Evolutionary conservation across 35 echinoderm and acorn worm species (phyloP).

Genomic region (Hemicentrotus pulcherrimus): DNA sequence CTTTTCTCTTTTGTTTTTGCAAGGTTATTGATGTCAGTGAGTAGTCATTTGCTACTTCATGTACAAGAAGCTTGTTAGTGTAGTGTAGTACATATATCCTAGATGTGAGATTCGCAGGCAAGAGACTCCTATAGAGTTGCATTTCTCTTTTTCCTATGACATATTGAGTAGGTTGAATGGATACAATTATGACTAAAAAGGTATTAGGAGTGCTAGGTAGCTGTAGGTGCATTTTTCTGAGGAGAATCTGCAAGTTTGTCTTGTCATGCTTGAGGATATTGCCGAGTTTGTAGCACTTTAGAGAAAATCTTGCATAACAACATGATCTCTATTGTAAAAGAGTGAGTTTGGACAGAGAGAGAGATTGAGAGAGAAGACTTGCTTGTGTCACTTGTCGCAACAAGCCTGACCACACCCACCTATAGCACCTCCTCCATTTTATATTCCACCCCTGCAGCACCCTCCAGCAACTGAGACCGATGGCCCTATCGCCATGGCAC

Average conservation of each 20-base stretch:
- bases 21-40: constrained; percentile 35
- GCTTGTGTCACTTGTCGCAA: not conserved
- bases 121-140: not conserved
- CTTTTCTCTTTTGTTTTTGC: constrained; percentile 4
- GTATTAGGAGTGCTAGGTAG: not conserved
- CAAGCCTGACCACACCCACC: not conserved
- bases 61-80: not conserved
- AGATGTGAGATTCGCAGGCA: not conserved
- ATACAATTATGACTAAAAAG: not conserved
- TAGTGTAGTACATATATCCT: not conserved
- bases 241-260: not conserved
- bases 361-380: not conserved
- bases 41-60: not conserved
- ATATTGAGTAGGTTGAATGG: not conserved
- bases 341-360: not conserved
- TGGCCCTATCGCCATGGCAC: not conserved
- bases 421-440: constrained; percentile 50
- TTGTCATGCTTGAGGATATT: not conserved
- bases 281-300: not conserved
- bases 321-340: not conserved
- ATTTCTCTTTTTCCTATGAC: not conserved
- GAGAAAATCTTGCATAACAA: not conserved
- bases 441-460: constrained; percentile 50
- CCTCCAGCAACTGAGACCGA: constrained; percentile 41
- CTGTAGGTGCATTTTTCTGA: not conserved